Evolutionary conservation across 2,888 invertebrate genomes (phyloP), one percentile per base, ranked within the genome.

Genomic region (Trimorus sp.): DNA sequence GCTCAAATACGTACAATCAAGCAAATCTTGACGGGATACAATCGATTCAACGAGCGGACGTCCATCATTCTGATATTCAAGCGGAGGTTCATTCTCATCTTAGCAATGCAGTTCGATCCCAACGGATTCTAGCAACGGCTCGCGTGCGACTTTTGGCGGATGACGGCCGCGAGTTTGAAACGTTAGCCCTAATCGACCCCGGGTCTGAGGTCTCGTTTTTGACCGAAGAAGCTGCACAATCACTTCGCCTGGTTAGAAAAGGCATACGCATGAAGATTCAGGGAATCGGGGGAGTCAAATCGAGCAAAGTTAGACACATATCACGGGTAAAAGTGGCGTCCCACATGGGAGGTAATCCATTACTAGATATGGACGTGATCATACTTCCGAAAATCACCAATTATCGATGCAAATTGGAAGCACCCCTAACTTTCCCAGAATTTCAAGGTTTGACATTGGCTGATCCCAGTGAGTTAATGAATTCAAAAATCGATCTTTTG

Each of bases 161-260:
- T 12, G 14, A 63, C 3, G 63, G 63, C 3, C 11, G 63, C 7
- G 14, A 12, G n/a, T 37, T 37, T 2, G 9, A 7, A 12, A 36
- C 14, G 5, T 7, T 63, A 0, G 63, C 63, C 5, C 38, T 63
- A 6, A 48, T 63, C 14, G 63, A 63, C 15, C 51, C 63, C 0
- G 63, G 49, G 4, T 63, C 63, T 14, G 63, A 63, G 14, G 63
- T 49, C 7, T 49, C 63, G 1, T 63, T 63, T 7, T 2, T 63
- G 7, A 49, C 63, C 2, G 49, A 63, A 14, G 36, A 38, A 4
- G 37, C 16, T 0, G 8, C 51, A 1, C 63, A 63, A 63, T 5
- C 37, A 7, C 26, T 63, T 8, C 9, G 15, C 7, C 36, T 49
- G 16, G n/a, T 37, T 11, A 26, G 36, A 49, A 6, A 12, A 1